These are phyloP conservation scores for Steromphala cineraria DNA, from an alignment of 2,888 invertebrate species.

Conservation along the genomic window DNA sequence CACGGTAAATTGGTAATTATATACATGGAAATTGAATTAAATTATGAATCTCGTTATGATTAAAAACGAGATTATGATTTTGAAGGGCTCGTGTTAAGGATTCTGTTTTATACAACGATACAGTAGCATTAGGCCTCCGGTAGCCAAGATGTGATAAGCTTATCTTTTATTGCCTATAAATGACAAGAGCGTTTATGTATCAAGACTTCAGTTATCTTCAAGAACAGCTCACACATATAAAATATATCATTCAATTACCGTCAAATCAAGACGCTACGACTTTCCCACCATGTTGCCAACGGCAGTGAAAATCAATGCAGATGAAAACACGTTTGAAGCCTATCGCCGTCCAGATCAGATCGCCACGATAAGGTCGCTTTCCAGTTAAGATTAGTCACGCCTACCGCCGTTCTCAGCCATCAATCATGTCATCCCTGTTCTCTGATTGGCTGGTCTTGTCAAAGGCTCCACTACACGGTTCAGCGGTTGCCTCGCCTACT, in stretches of 20 bases:
- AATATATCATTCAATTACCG: constrained; percentile 17
- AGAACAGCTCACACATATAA: not conserved
- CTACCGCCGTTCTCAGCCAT: not conserved
- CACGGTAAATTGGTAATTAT: no score
- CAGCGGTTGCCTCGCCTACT: not conserved
- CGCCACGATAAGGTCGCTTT: constrained; percentile 8
- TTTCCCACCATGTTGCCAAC: constrained; percentile 1
- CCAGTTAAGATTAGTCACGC: constrained; percentile 11
- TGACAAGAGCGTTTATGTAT: not conserved
- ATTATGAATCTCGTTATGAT: no score
- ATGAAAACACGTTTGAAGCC: constrained; percentile 11
- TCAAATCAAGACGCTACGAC: constrained; percentile 11
- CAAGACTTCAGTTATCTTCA: not conserved
- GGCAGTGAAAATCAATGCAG: not conserved
- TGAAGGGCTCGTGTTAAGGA: no score
- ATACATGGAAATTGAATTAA: no score
- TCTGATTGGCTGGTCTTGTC: not conserved
- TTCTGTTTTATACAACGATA: no score
- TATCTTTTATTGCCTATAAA: constrained; percentile 11
- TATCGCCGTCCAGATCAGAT: not conserved
- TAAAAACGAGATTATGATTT: no score
- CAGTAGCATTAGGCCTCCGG: not conserved
- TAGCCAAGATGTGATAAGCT: not conserved
- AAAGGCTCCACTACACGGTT: not conserved
- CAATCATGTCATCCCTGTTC: not conserved